Conservation (phyloP, 1,140 invertebrate genomes). For the Archivesica marissinica region DNA sequence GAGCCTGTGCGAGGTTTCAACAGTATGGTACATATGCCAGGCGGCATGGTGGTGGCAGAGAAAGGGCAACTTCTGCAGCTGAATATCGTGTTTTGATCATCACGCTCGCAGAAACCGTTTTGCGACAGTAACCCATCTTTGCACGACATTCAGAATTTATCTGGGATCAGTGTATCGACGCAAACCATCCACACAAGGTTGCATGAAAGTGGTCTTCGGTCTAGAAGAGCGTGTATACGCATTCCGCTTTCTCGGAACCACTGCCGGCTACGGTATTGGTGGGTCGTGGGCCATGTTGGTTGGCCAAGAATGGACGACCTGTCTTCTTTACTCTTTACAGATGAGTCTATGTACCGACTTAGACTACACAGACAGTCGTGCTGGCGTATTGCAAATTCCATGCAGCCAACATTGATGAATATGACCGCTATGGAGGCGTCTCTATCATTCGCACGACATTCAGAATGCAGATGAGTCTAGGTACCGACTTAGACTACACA, state of each 20-base stretch:
- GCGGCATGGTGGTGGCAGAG: conserved; percentile 3
- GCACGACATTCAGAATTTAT: conserved; percentile 9
- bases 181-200: conserved; percentile 4
- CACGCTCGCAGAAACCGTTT: no score
- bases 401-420: no score
- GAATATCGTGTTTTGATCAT: not conserved
- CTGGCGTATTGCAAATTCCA: conserved; percentile 25
- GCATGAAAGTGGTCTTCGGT: conserved; percentile 2
- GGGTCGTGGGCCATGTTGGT: not conserved
- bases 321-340: conserved; percentile 44
- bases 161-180: not conserved
- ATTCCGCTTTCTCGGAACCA: conserved; percentile 7
- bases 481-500: conserved; percentile 49
- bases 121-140: no score
- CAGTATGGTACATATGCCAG: not conserved
- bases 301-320: not conserved
- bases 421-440: no score
- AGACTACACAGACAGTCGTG: conserved; percentile 48
- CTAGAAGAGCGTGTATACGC: not conserved
- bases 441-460: no score
- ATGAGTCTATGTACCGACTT: conserved; percentile 54
- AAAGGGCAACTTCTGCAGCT: conserved; percentile 1
- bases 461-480: conserved; percentile 55
- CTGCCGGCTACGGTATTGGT: not conserved
- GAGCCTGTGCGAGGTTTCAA: conserved; percentile 1